Percentiles rank a stretch among this genome's conserved stretches.
These are phyloP conservation scores for Trichomalopsis sarcophagae DNA, from an alignment of 1,140 invertebrate species.

Conservation along the genomic window DNA sequence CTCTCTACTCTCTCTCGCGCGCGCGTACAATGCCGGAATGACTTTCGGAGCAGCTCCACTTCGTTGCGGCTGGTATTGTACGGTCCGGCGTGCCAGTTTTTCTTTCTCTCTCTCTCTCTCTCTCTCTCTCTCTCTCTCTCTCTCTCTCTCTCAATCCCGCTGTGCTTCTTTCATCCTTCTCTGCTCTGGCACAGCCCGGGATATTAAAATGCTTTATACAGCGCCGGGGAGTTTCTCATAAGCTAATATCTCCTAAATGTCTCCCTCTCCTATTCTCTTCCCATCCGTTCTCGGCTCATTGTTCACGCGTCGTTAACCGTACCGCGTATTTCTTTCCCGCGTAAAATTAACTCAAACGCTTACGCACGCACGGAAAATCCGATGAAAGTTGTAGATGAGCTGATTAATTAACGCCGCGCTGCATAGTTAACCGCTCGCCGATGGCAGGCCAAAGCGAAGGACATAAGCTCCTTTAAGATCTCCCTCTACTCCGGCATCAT, in stretches of 20 bases:
- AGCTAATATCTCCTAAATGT: constrained; percentile 48
- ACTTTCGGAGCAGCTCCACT: constrained; percentile 8
- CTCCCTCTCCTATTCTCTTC: background rate
- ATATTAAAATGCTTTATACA: constrained; percentile 46
- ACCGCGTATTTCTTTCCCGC: background rate
- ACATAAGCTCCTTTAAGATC: background rate
- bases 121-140: background rate
- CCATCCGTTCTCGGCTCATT: background rate
- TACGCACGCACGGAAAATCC: too few relatives aligned
- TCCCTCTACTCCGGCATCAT: background rate
- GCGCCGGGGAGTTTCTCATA: constrained; percentile 27
- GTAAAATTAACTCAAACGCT: background rate
- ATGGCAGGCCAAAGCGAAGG: background rate
- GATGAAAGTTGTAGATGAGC: too few relatives aligned
- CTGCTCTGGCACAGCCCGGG: background rate
- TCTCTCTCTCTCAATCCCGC: background rate
- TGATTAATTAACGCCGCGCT: too few relatives aligned
- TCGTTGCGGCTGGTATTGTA: background rate
- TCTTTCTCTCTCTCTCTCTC: background rate
- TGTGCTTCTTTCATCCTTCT: constrained; percentile 6
- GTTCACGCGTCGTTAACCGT: constrained; percentile 35
- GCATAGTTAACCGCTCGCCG: background rate
- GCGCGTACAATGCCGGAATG: constrained; percentile 18
- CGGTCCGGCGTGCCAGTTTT: background rate
- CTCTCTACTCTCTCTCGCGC: background rate